phyloP scores from a whole-genome alignment of 2,113 vertebrate genomes.

The Solenodon paradoxus region DNA sequence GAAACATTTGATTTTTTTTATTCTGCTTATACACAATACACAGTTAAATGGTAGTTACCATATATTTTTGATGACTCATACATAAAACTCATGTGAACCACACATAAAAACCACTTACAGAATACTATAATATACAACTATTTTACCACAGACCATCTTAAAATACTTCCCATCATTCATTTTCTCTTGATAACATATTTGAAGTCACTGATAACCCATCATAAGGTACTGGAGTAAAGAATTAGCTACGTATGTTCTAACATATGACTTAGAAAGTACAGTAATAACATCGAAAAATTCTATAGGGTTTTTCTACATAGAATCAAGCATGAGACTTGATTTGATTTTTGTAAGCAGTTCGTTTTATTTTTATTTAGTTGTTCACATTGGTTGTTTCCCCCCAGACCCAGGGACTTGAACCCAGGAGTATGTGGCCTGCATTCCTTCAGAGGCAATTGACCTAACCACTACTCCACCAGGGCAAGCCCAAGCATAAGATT shows the following conservation, averaged over 20 bases:
- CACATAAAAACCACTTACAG: constrained; percentile 1
- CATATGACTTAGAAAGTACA: neutral
- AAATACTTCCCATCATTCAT: neutral
- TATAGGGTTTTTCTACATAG: neutral
- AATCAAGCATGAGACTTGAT: constrained; percentile 12
- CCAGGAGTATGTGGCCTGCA: too few relatives aligned
- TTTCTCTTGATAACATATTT: neutral
- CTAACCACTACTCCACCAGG: too few relatives aligned
- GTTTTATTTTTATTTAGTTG: too few relatives aligned
- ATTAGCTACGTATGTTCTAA: too few relatives aligned
- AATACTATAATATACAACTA: constrained; percentile 12
- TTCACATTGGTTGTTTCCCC: too few relatives aligned
- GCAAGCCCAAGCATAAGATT: too few relatives aligned
- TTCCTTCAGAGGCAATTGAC: too few relatives aligned
- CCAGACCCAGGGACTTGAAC: too few relatives aligned
- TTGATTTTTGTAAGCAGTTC: too few relatives aligned
- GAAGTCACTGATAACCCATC: neutral
- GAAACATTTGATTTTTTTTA: neutral
- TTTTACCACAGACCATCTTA: neutral
- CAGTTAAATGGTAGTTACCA: neutral
- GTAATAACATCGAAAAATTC: constrained; percentile 37
- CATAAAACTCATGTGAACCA: constrained; percentile 18
- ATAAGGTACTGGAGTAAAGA: neutral
- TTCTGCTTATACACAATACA: neutral
- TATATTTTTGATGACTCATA: constrained; percentile 20